A percentile compares a stretch with the other conserved stretches of the same genome.
Evolutionary conservation across 2,888 invertebrate genomes (phyloP).

Genomic region (Cephus runcator): DNA sequence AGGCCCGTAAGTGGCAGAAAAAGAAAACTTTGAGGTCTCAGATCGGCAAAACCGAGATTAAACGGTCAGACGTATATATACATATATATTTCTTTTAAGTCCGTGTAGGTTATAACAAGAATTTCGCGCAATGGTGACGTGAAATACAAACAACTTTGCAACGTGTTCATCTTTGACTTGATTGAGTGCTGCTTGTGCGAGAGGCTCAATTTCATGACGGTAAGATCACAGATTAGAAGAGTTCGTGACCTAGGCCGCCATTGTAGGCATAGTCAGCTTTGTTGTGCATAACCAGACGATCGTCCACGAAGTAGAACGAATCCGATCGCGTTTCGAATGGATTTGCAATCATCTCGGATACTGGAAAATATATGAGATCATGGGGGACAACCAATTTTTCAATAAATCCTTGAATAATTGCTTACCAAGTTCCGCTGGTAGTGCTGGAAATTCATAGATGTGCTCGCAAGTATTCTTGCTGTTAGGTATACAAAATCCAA

Average conservation of each 20-base stretch:
- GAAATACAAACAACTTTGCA: background rate
- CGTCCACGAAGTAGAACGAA: constrained; percentile 99
- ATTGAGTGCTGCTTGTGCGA: background rate
- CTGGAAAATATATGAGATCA: constrained; percentile 69
- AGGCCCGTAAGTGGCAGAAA: background rate
- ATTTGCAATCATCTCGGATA: constrained; percentile 94
- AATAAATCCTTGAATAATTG: constrained; percentile 23
- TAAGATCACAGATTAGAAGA: constrained; percentile 32
- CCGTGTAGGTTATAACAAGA: background rate
- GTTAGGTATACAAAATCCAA: constrained; percentile 98
- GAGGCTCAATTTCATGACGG: background rate
- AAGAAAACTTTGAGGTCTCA: background rate
- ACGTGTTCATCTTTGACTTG: background rate
- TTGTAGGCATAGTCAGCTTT: constrained; percentile 99
- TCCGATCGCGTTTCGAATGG: constrained; percentile 98
- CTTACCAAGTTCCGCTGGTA: constrained; percentile 88
- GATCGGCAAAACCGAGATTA: background rate
- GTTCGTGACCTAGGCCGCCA: constrained; percentile 71
- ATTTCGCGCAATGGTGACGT: background rate
- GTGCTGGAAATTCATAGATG: constrained; percentile 96
- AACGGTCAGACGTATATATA: background rate
- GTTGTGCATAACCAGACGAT: constrained; percentile 97
- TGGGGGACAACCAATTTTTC: background rate
- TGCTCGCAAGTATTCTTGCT: constrained; percentile 98
- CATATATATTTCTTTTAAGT: background rate